Conservation (phyloP, 37 sponge, comb jelly and placozoan species). For the Agelas oroides region DNA sequence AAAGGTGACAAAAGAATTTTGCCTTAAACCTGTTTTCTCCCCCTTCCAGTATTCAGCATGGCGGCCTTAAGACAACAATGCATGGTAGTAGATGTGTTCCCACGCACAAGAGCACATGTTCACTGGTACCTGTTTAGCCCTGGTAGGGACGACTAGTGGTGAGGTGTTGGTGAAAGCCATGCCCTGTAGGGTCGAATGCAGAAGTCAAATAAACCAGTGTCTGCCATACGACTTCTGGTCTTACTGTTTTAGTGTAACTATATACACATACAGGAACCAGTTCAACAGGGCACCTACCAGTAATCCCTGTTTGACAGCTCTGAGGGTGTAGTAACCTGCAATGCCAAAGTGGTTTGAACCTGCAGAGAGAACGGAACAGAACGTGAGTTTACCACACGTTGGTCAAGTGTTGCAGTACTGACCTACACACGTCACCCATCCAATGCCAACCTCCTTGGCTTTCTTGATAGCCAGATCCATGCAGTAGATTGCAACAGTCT, state of each 20-base stretch:
- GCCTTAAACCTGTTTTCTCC: too few relatives aligned
- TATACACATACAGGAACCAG: too few relatives aligned
- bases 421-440: constrained; percentile 91
- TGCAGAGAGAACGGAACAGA: too few relatives aligned
- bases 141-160: constrained; percentile 82
- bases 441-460: constrained; percentile 84
- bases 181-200: constrained; percentile 48
- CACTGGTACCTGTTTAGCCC: constrained; percentile 60
- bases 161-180: constrained; percentile 90
- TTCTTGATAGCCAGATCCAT: constrained; percentile 94
- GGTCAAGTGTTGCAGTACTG: constrained; percentile 1
- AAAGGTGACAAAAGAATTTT: too few relatives aligned
- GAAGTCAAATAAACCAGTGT: too few relatives aligned
- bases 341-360: constrained; percentile 97
- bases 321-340: constrained; percentile 87
- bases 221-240: too few relatives aligned
- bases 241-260: too few relatives aligned
- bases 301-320: constrained; percentile 81
- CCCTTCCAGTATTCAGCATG: too few relatives aligned
- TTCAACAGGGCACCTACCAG: constrained; percentile 70
- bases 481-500: constrained; percentile 84
- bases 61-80: too few relatives aligned
- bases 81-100: not conserved
- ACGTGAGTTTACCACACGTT: not conserved
- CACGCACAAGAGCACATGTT: not conserved